phyloP scores from a whole-genome alignment of 1,140 invertebrate genomes.

The Carposina sasakii region DNA sequence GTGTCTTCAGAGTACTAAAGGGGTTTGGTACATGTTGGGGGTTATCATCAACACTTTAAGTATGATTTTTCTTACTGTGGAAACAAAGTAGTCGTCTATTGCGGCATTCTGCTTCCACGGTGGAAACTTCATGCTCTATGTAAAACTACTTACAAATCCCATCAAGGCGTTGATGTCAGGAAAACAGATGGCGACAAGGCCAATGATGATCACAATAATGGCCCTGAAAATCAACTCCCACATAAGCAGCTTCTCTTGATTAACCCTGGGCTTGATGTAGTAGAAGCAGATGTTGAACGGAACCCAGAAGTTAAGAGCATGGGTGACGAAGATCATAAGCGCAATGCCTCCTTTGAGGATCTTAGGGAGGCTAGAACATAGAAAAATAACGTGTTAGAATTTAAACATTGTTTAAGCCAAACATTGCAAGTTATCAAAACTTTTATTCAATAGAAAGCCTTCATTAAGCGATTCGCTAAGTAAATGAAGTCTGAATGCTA shows the following conservation, averaged over 20 bases:
- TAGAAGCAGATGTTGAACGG: constrained; percentile 49
- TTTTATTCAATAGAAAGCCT: too few relatives aligned
- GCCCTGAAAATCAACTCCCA: constrained; percentile 47
- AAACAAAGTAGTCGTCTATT: too few relatives aligned
- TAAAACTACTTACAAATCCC: constrained; percentile 49
- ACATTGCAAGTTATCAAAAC: too few relatives aligned
- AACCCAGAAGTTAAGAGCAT: constrained; percentile 52
- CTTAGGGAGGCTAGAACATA: constrained; percentile 37
- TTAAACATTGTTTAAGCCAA: too few relatives aligned
- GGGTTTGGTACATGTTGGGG: too few relatives aligned
- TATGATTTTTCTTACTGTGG: too few relatives aligned
- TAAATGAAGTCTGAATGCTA: too few relatives aligned
- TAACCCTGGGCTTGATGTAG: constrained; percentile 33
- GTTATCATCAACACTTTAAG: too few relatives aligned
- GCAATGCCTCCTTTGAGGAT: constrained; percentile 41
- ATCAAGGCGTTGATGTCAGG: constrained; percentile 49
- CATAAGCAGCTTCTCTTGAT: constrained; percentile 20
- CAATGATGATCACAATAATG: constrained; percentile 32
- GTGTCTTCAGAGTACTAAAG: too few relatives aligned
- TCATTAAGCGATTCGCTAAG: too few relatives aligned
- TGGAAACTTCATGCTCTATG: not conserved
- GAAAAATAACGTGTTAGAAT: too few relatives aligned
- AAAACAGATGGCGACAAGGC: constrained; percentile 39
- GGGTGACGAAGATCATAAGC: constrained; percentile 51
- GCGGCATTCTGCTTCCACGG: too few relatives aligned